Percentiles rank a stretch among this genome's conserved stretches.
phyloP scores from a whole-genome alignment of 2,888 invertebrate genomes.

The Clivina fossor region DNA sequence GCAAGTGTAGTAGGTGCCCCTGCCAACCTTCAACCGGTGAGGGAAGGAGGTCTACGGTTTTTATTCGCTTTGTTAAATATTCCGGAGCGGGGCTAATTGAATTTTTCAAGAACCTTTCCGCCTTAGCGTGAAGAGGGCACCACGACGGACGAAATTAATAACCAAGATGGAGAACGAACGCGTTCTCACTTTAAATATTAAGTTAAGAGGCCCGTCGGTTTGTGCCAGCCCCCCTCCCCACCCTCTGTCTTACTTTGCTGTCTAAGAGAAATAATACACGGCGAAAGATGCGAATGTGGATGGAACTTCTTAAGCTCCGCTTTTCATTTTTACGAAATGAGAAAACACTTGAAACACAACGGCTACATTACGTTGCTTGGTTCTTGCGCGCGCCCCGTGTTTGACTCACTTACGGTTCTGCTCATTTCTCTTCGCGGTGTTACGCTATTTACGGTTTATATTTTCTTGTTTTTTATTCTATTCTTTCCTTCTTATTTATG shows the following conservation, averaged over 20 bases:
- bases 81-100: constrained; percentile 29
- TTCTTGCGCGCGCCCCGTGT: neutral
- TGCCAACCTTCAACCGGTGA: too few species aligned
- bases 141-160: constrained; percentile 23
- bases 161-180: constrained; percentile 27
- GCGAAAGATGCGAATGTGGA: constrained; percentile 21
- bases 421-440: neutral
- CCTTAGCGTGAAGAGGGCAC: neutral
- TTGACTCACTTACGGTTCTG: neutral
- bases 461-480: neutral
- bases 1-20: too few species aligned
- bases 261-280: constrained; percentile 26
- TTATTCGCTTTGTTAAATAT: constrained; percentile 34
- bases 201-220: constrained; percentile 23
- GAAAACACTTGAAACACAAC: constrained; percentile 23
- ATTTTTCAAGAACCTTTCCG: constrained; percentile 28
- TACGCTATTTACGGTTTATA: neutral
- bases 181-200: constrained; percentile 32
- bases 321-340: constrained; percentile 30
- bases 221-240: constrained; percentile 9
- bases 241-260: too few species aligned
- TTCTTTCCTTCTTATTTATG: neutral
- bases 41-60: too few species aligned
- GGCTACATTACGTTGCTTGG: too few species aligned
- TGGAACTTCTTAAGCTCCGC: constrained; percentile 27